These are phyloP conservation scores for Bombus cullumanus DNA, from an alignment of 1,140 invertebrate species.

Conservation along the genomic window DNA sequence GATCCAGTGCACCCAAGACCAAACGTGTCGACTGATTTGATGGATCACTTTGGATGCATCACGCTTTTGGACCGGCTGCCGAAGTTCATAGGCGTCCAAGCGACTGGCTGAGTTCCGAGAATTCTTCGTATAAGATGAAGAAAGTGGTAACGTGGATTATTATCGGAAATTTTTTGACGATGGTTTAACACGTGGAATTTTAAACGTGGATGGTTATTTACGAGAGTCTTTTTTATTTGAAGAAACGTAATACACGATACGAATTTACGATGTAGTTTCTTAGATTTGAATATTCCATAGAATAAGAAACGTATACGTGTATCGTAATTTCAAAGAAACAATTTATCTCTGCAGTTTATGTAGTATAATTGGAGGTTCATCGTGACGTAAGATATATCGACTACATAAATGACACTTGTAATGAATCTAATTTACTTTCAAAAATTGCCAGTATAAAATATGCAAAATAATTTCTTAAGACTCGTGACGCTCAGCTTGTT, in stretches of 20 bases:
- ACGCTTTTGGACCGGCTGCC: not conserved
- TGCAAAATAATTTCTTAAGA: not conserved
- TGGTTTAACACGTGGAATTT: not conserved
- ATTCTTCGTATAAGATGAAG: not conserved
- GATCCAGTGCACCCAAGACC: conserved; percentile 13
- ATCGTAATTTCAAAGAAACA: no score
- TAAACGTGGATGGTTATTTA: not conserved
- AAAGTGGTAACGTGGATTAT: not conserved
- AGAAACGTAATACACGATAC: no score
- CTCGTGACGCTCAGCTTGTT: no score
- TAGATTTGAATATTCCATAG: not conserved
- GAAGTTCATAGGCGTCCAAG: conserved; percentile 17
- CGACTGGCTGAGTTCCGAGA: not conserved
- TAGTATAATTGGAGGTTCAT: no score
- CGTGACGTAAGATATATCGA: no score
- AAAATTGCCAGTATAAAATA: not conserved
- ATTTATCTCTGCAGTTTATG: no score
- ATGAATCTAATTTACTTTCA: not conserved
- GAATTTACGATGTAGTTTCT: not conserved
- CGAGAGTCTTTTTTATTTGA: not conserved
- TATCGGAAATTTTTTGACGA: not conserved
- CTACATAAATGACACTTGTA: no score
- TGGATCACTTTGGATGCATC: conserved; percentile 4
- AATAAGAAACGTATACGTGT: not conserved
- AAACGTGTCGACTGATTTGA: not conserved